Conservation (phyloP, 2,113 vertebrate genomes). For the Emydocephalus ijimae region DNA sequence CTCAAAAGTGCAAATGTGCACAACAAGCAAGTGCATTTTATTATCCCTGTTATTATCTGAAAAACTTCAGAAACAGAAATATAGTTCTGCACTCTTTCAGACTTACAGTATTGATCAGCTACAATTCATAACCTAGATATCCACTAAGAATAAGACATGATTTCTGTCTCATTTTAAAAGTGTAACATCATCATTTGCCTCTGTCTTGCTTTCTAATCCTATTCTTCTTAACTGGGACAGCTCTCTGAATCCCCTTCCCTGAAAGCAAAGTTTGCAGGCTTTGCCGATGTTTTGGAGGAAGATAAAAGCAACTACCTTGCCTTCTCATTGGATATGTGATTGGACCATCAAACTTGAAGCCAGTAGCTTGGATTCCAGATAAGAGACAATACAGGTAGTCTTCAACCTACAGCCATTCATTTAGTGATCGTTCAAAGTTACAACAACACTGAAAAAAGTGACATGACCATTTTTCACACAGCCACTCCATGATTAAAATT, state of each 20-base stretch:
- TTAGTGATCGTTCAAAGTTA: too few relatives aligned
- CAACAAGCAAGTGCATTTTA: background rate
- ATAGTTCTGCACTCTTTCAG: background rate
- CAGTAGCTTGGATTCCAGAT: background rate
- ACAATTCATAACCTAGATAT: background rate
- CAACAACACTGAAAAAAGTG: too few relatives aligned
- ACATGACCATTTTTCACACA: too few relatives aligned
- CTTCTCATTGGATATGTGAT: background rate
- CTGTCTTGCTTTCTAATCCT: background rate
- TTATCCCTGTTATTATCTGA: background rate
- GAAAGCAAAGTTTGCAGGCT: background rate
- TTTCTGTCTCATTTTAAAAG: background rate
- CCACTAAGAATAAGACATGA: background rate
- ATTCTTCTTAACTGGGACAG: background rate
- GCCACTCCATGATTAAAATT: too few relatives aligned
- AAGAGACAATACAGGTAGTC: background rate
- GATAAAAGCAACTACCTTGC: background rate
- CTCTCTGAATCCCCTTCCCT: background rate
- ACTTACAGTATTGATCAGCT: background rate
- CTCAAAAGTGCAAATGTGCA: background rate
- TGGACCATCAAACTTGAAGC: background rate
- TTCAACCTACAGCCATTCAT: too few relatives aligned
- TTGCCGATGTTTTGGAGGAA: background rate
- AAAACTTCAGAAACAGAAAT: background rate
- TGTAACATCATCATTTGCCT: background rate